Evolutionary conservation across 2,888 invertebrate species (phyloP).

Genomic region (Tetanocera ferruginea): DNA sequence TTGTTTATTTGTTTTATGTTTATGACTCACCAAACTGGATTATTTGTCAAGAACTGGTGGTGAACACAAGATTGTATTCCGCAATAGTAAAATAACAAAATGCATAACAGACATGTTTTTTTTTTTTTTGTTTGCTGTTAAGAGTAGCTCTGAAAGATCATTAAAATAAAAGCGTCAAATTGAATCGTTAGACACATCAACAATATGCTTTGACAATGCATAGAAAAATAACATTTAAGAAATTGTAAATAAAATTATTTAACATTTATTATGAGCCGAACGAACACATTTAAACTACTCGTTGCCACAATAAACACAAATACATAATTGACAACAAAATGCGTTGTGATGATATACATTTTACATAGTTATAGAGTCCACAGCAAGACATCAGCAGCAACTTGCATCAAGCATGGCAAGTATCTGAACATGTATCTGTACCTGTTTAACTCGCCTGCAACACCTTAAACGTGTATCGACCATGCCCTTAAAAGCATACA

Average conservation of each 20-base stretch:
- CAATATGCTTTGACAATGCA: not conserved
- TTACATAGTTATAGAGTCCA: not conserved
- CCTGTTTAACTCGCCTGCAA: conserved; percentile 21
- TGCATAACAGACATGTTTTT: too few relatives aligned
- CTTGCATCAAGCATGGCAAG: not conserved
- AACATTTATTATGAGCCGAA: not conserved
- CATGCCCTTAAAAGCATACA: not conserved
- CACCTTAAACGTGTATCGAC: conserved; percentile 19
- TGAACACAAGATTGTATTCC: too few relatives aligned
- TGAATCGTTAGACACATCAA: not conserved
- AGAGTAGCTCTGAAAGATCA: not conserved
- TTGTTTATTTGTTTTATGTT: not conserved
- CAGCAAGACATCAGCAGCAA: conserved; percentile 14
- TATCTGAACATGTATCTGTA: conserved; percentile 5
- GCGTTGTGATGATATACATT: conserved; percentile 31
- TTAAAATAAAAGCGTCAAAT: not conserved
- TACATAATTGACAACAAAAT: conserved; percentile 38
- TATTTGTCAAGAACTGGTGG: too few relatives aligned
- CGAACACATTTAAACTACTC: too few relatives aligned
- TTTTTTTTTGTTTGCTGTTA: too few relatives aligned
- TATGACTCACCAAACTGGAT: too few relatives aligned
- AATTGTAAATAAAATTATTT: not conserved
- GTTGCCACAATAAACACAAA: conserved; percentile 2
- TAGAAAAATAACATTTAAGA: not conserved
- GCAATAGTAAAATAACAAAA: too few relatives aligned